Conservation (phyloP, 1,140 invertebrate genomes). For the Diorhabda carinulata region DNA sequence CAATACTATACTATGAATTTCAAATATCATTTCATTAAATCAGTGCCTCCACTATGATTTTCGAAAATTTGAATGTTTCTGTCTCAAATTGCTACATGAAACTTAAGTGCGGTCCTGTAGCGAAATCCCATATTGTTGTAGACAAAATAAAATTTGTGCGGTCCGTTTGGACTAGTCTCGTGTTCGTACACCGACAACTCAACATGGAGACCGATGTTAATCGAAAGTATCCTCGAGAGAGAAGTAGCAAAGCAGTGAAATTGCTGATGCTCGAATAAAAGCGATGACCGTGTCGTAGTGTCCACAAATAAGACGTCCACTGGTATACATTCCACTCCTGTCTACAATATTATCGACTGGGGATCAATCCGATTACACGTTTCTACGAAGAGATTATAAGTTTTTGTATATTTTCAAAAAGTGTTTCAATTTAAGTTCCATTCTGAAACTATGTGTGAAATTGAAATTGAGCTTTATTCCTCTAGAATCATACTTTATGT, state of each 20-base stretch:
- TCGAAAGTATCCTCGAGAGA: slow-evolving; percentile 1
- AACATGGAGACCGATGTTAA: neutral
- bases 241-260: slow-evolving; percentile 2
- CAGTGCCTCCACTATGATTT: too few relatives aligned
- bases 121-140: too few relatives aligned
- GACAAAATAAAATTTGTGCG: neutral
- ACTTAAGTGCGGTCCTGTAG: too few relatives aligned
- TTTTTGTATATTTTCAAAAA: neutral
- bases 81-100: too few relatives aligned
- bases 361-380: neutral
- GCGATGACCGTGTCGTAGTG: slow-evolving; percentile 1
- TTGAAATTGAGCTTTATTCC: too few relatives aligned
- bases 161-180: neutral
- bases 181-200: neutral
- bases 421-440: too few relatives aligned
- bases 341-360: neutral
- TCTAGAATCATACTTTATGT: too few relatives aligned
- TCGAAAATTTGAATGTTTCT: too few relatives aligned
- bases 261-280: slow-evolving; percentile 2
- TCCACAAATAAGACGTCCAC: slow-evolving; percentile 1
- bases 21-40: too few relatives aligned
- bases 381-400: neutral
- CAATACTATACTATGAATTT: too few relatives aligned
- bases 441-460: too few relatives aligned
- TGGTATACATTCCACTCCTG: neutral